A percentile compares a stretch with the other conserved stretches of the same genome.
Evolutionary conservation across 2,113 vertebrate genomes (phyloP).

Genomic region (Carollia perspicillata): DNA sequence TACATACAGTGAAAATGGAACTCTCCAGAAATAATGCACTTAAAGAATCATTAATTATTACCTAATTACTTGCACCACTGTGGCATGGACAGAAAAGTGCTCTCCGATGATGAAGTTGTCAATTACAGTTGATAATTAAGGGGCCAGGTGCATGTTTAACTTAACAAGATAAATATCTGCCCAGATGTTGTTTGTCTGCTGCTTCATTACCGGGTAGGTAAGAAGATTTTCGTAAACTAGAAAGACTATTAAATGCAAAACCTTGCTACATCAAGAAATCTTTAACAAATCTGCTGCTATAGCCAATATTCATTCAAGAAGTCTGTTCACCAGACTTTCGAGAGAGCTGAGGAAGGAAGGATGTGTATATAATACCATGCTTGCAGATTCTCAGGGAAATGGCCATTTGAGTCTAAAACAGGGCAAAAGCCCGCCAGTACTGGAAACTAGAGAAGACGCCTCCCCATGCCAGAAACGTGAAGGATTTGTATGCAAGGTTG

Average conservation of each 20-base stretch:
- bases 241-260: constrained; percentile 64
- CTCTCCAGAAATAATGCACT: constrained; percentile 70
- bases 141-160: constrained; percentile 81
- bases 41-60: constrained; percentile 81
- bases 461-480: background rate
- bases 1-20: constrained; percentile 57
- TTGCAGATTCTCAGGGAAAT: background rate
- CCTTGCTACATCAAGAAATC: constrained; percentile 51
- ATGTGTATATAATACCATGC: background rate
- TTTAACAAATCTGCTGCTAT: background rate
- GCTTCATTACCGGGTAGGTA: constrained; percentile 77
- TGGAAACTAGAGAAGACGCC: background rate
- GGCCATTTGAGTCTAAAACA: background rate
- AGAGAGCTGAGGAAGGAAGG: background rate
- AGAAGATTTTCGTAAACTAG: constrained; percentile 71
- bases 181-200: constrained; percentile 78
- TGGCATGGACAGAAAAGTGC: constrained; percentile 69
- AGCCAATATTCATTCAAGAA: background rate
- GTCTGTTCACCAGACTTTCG: background rate
- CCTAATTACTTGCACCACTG: constrained; percentile 78
- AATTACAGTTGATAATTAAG: constrained; percentile 82
- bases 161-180: constrained; percentile 81
- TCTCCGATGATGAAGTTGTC: constrained; percentile 78
- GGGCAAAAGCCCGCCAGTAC: background rate
- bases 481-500: background rate